Base-by-base conservation (phyloP, 1,140 invertebrate species). In the Aricia agestis region DNA sequence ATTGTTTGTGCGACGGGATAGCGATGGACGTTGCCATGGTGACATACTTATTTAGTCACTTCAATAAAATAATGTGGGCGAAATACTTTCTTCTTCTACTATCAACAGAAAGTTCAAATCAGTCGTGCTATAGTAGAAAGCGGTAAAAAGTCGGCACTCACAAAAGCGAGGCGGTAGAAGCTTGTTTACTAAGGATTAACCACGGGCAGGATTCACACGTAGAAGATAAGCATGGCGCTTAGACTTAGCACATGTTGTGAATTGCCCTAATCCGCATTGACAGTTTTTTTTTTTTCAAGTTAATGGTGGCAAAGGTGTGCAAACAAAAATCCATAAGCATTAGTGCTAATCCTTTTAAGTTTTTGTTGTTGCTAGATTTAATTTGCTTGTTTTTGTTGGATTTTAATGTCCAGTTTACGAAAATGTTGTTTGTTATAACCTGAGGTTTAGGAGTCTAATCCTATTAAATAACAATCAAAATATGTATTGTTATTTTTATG, bases 141-240 rank as follows among this genome's bases (percentile, higher is more conserved):
- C 18, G 59, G 59, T 63, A 63, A 63, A 63, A 63, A 63, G 59
- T 63, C 59, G 59, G 59, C 19, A 10, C 10, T 10, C 11, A 63
- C 59, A 63, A 63, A 63, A 17, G 45, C 45, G 13, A 10, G 59
- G 17, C 3, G 19, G 17, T 18, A 18, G 59, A n/a, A 19, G 59
- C 59, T 17, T 63, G 59, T 63, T 63, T 18, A 63, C 59, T 63
- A 19, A 63, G 59, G 59, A 63, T 63, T 63, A 63, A 63, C 59
- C 17, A 52, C 9, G 10, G 19, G 59, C 59, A 59, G n/a, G n/a
- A 17, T 63, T 63, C 59, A 63, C 59, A 63, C 59, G 18, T 63
- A 18, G 18, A 18, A 19, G 59, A 19, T 19, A 59, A 59, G n/a
- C 18, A 59, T 18, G 18, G 45, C 45, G 45, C 45, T 52, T 52